Conservation (phyloP, 2,797 vertebrate genomes). For the Poeciliopsis infans region DNA sequence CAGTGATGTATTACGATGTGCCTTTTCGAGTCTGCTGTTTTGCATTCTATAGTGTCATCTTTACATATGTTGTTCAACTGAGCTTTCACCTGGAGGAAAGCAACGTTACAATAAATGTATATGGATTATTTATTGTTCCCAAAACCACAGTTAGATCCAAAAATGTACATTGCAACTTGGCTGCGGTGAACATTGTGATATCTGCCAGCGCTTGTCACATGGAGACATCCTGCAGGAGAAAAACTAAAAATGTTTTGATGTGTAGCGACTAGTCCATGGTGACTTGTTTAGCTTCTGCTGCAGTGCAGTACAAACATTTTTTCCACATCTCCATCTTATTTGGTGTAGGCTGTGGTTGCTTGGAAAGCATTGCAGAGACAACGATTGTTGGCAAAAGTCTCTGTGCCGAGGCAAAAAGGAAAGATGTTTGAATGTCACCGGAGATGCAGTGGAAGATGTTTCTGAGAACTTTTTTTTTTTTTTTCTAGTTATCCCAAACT, state of each 20-base stretch:
- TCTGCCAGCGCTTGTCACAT: constrained; percentile 12
- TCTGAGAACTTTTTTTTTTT: constrained; percentile 1
- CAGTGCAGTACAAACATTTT: constrained; percentile 11
- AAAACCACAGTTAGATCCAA: constrained; percentile 11
- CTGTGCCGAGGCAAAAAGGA: constrained; percentile 29
- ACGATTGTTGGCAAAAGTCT: constrained; percentile 41
- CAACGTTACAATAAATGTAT: background rate
- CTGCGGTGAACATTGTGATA: constrained; percentile 1
- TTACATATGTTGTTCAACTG: background rate
- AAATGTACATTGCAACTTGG: constrained; percentile 10
- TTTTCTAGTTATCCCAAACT: constrained; percentile 4
- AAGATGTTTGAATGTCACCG: constrained; percentile 18
- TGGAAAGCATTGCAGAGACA: constrained; percentile 24
- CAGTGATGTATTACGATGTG: background rate
- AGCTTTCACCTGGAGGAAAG: constrained; percentile 6
- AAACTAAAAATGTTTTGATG: constrained; percentile 18
- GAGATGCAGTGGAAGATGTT: constrained; percentile 24
- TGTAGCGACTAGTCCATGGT: constrained; percentile 12
- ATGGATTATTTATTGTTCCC: constrained; percentile 12
- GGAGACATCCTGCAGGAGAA: constrained; percentile 25
- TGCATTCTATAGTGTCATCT: background rate
- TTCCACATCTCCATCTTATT: constrained; percentile 20
- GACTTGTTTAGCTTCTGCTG: constrained; percentile 36
- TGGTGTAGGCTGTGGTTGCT: constrained; percentile 21
- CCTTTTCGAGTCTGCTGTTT: background rate